phyloP scores from a whole-genome alignment of 2,113 vertebrate genomes.

The Nestor notabilis region DNA sequence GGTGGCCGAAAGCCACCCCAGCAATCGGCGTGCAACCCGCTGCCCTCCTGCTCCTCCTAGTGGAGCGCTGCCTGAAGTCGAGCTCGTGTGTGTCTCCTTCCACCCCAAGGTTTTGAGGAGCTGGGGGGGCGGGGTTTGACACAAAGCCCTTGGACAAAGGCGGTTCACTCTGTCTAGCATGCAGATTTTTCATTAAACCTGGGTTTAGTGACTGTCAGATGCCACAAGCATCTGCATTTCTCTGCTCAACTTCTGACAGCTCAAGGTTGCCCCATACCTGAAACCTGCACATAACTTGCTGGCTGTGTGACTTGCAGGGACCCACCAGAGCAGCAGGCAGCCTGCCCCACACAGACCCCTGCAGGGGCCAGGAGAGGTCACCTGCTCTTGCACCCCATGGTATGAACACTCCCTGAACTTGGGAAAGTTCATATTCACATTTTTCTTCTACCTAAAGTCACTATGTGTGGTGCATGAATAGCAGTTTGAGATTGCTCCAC shows the following conservation, averaged over 20 bases:
- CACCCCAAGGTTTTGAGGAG: not conserved
- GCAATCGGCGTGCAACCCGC: not conserved
- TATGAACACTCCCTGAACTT: not conserved
- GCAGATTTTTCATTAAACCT: not conserved
- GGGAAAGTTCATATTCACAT: not conserved
- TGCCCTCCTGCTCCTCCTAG: constrained; percentile 55
- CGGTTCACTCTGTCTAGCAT: not conserved
- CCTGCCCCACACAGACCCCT: not conserved
- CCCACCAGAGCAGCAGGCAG: not conserved
- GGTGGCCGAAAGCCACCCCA: not conserved
- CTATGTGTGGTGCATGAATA: not conserved
- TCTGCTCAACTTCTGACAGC: not conserved
- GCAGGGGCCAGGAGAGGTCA: not conserved
- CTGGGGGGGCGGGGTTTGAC: not conserved
- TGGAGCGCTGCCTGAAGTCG: not conserved
- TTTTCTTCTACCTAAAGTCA: not conserved
- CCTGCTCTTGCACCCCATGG: too few relatives aligned
- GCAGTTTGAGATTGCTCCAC: not conserved
- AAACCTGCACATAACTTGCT: not conserved
- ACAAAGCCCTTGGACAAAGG: not conserved
- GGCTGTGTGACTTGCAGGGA: not conserved
- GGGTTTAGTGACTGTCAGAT: not conserved
- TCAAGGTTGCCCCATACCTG: not conserved
- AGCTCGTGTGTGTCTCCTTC: not conserved
- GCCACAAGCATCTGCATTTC: not conserved